phyloP scores from a whole-genome alignment of 2,888 invertebrate genomes.

The Lordiphosa fenestrarum region DNA sequence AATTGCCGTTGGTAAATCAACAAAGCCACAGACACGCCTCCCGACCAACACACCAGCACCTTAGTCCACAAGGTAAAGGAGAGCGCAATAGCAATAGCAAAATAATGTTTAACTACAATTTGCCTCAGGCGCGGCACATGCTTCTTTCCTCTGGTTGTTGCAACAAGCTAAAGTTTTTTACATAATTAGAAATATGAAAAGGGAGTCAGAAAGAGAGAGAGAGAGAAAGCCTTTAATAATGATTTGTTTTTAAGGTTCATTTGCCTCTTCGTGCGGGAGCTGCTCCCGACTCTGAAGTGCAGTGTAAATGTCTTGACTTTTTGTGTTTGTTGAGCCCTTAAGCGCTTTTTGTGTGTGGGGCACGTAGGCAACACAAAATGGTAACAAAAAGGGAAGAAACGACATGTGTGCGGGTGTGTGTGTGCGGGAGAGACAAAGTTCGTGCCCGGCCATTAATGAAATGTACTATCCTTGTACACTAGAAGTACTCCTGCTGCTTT shows the following conservation, averaged over 20 bases:
- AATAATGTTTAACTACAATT: conserved; percentile 60
- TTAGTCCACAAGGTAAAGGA: conserved; percentile 9
- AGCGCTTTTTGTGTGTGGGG: conserved; percentile 48
- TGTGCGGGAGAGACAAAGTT: conserved; percentile 27
- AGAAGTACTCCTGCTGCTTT: conserved; percentile 12
- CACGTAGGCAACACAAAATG: conserved; percentile 37
- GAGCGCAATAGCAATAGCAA: conserved; percentile 6
- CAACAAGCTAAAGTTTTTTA: conserved; percentile 57
- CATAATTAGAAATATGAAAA: conserved; percentile 70
- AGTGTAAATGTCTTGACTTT: conserved; percentile 73
- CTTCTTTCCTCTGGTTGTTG: conserved; percentile 30
- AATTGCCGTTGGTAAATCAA: conserved; percentile 57
- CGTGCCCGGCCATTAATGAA: conserved; percentile 47
- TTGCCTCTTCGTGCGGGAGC: conserved; percentile 41
- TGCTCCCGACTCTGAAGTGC: conserved; percentile 48
- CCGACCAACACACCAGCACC: conserved; percentile 5
- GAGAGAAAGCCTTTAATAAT: conserved; percentile 51
- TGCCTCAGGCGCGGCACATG: conserved; percentile 35
- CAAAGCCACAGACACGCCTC: conserved; percentile 43
- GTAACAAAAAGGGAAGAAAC: conserved; percentile 36
- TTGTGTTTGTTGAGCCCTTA: conserved; percentile 76
- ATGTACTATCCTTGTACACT: conserved; percentile 24
- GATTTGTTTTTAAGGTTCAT: conserved; percentile 68
- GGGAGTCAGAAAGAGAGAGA: not conserved
- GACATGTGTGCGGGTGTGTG: conserved; percentile 3